Base-by-base conservation (phyloP, 2,113 vertebrate species). In the Notarius lentiginosus region DNA sequence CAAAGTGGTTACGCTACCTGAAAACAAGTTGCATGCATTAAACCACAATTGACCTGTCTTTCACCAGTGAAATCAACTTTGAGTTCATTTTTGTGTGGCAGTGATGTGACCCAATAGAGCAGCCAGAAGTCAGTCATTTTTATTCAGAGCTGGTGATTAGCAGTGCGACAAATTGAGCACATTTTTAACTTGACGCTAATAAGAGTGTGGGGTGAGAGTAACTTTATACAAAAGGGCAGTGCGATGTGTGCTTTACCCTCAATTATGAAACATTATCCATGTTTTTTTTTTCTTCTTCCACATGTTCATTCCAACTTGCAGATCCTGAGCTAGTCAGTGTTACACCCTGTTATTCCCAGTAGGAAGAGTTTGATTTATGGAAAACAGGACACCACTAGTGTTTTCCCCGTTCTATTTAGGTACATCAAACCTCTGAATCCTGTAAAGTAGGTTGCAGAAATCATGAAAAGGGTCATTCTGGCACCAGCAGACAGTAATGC, bases 391-490 rank as follows among this genome's bases (percentile, higher is more conserved):
- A 30, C 7, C 55, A 79, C 55, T 20, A 80, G 56, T 79, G 53
- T 79, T 79, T 79, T 53, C 49, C n/a, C 22, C 17, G 18, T 47
- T 80, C 56, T 80, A 41, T 41, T 58, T 12, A 41, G 27, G 17
- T 60, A 80, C 30, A 80, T 60, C 56, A 80, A 61, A 60, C 30
- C 11, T 9, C 56, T 34, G 79, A 60, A 41, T 80, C 79, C 27
- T 80, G 8, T 60, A 80, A 80, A 80, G 49, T 77, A 53, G 75
- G 49, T 77, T 55, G 49, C 75, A 60, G 30, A 34, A 80, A 60
- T 77, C 75, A 75, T 75, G 47, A 58, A 55, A 60, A 56, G 15
- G 30, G 79, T 41, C 53, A 30, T 79, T 79, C 77, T 58, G 77
- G 58, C 56, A n/a, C 55, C 7, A 80, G 27, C 27, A 60, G 79